Base-by-base conservation (phyloP, 2,797 vertebrate genomes). In the Sebastolobus alascanus region DNA sequence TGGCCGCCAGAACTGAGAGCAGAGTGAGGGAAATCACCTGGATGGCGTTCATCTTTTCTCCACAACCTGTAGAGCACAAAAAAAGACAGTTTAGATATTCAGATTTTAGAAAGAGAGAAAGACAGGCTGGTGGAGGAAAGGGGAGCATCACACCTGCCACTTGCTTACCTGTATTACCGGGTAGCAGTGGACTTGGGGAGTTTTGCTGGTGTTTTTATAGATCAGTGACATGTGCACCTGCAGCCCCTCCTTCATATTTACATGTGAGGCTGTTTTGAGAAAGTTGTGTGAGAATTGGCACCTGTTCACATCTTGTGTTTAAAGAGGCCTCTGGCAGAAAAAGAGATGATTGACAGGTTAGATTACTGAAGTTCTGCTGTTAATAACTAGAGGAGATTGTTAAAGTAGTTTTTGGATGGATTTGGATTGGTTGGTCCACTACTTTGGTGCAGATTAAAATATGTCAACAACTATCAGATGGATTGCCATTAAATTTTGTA, bases 11-110 rank as follows among this genome's bases (percentile, higher is more conserved):
- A 0, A 95, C 69, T 50, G 95, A 90, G 77, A 96, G 66, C 8
- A 95, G 82, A 83, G 96, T 89, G 13, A 93, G 58, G 0, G 88
- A 92, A 76, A 97, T 77, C 63, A 87, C 84, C 78, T 79, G 80
- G 79, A 94, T 73, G 75, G 79, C 13, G 22, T 91, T 90, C 94
- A 94, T 94, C 58, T 79, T 89, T 54, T 82, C 69, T 73, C 13
- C 46, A 68, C 68, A 54, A 84, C 83, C 86, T 94, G 58, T 3
- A 43, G 16, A 73, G 4, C 55, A 69, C 5, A 73, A 18, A 37
- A 31, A 50, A 27, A 35, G 4, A 2, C 4, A 18, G 18, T 25
- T 20, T 3, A 31, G 2, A 35, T 1, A 8, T 40, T 66, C 1
- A n/a, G 25, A n/a, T 37, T 61, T 43, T 1, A 37, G 18, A 11